Percentiles rank a stretch among this genome's conserved stretches.
These are phyloP conservation scores for Pyxicephalus adspersus DNA, from an alignment of 2,113 vertebrate genomes.

Conservation along the genomic window DNA sequence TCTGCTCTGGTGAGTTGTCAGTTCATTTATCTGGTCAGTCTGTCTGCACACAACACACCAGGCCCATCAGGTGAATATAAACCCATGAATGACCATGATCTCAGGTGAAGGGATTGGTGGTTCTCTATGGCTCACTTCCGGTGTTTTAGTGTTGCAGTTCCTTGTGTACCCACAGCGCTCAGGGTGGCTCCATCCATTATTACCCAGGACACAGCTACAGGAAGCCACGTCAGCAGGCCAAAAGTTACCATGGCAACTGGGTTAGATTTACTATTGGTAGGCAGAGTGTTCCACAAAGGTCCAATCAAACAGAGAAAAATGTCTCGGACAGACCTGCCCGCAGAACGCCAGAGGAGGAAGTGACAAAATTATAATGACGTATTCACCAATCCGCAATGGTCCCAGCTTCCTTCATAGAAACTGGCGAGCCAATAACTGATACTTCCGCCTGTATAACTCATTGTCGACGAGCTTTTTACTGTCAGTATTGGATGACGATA, in stretches of 20 bases:
- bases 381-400: neutral
- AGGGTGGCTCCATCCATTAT: neutral
- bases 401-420: neutral
- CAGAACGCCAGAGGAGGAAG: neutral
- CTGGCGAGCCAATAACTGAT: neutral
- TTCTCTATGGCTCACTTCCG: too few species aligned
- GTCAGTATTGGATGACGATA: neutral
- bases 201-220: neutral
- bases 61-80: too few species aligned
- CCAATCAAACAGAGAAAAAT: neutral
- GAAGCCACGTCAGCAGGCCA: slow-evolving; percentile 17
- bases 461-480: neutral
- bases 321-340: too few species aligned
- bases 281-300: neutral
- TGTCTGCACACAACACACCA: too few species aligned
- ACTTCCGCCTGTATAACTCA: neutral
- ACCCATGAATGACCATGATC: too few species aligned
- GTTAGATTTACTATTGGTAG: neutral
- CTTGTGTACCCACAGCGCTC: too few species aligned
- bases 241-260: slow-evolving; percentile 22
- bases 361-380: neutral
- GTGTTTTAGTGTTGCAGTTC: neutral
- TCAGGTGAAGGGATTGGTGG: too few species aligned
- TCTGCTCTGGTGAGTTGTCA: too few species aligned
- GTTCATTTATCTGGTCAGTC: too few species aligned